Conservation (phyloP, 2,888 invertebrate species). For the Tiliacea aurago region DNA sequence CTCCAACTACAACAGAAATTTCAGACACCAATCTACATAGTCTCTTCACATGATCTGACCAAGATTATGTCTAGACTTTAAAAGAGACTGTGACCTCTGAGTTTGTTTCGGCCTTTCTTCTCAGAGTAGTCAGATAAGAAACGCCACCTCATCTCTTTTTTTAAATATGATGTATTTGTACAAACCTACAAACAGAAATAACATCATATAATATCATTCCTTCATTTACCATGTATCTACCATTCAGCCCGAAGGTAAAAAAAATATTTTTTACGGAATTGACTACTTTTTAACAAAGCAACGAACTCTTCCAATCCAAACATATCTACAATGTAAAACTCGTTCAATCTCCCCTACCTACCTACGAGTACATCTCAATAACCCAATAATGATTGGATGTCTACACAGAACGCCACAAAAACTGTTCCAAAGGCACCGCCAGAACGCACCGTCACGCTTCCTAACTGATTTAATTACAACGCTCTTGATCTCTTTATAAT, state of each 20-base stretch:
- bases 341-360: slow-evolving; percentile 31
- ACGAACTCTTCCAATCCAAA: slow-evolving; percentile 1
- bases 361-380: slow-evolving; percentile 48
- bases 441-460: slow-evolving; percentile 56
- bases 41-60: too few relatives aligned
- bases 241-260: neutral
- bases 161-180: too few relatives aligned
- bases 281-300: neutral
- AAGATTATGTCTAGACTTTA: too few relatives aligned
- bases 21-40: too few relatives aligned
- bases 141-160: too few relatives aligned
- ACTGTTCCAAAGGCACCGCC: slow-evolving; percentile 36
- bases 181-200: too few relatives aligned
- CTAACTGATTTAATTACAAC: slow-evolving; percentile 68
- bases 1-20: too few relatives aligned
- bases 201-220: too few relatives aligned
- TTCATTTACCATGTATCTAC: too few relatives aligned
- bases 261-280: neutral
- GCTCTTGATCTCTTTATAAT: slow-evolving; percentile 67
- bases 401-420: slow-evolving; percentile 50
- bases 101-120: too few relatives aligned
- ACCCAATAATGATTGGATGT: slow-evolving; percentile 59
- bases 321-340: slow-evolving; percentile 25
- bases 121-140: too few relatives aligned
- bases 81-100: too few relatives aligned